Conservation (phyloP, 2,888 invertebrate genomes). For the Asteroscopus sphinx region DNA sequence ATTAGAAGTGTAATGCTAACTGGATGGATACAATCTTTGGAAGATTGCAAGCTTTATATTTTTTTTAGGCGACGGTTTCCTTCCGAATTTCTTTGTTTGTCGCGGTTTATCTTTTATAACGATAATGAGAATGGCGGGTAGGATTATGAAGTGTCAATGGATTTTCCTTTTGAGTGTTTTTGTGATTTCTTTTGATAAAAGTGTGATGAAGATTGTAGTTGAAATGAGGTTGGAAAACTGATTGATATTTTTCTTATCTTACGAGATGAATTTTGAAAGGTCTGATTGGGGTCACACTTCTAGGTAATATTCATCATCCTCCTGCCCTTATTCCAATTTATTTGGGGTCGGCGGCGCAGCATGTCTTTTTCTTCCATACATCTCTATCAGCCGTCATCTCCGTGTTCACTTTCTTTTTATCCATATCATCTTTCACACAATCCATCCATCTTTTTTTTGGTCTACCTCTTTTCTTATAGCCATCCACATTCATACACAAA, state of each 20-base stretch:
- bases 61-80: conserved; percentile 31
- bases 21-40: conserved; percentile 39
- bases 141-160: conserved; percentile 17
- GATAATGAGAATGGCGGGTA: conserved; percentile 39
- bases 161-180: conserved; percentile 11
- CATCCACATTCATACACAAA: too few relatives aligned
- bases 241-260: not conserved
- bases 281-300: too few relatives aligned
- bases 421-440: too few relatives aligned
- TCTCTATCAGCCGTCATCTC: too few relatives aligned
- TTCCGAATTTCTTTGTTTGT: conserved; percentile 37
- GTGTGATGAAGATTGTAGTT: conserved; percentile 6
- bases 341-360: too few relatives aligned
- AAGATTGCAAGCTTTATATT: conserved; percentile 27
- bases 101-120: conserved; percentile 44
- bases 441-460: too few relatives aligned
- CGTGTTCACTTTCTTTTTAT: too few relatives aligned
- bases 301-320: too few relatives aligned
- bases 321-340: too few relatives aligned
- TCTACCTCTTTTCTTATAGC: too few relatives aligned
- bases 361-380: too few relatives aligned
- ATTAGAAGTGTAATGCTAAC: conserved; percentile 51
- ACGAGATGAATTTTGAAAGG: not conserved
- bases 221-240: not conserved
- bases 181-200: conserved; percentile 15